Evolutionary conservation across 2,797 vertebrate genomes (phyloP), one percentile per base, ranked within the genome.

Genomic region (Takifugu ocellatus): DNA sequence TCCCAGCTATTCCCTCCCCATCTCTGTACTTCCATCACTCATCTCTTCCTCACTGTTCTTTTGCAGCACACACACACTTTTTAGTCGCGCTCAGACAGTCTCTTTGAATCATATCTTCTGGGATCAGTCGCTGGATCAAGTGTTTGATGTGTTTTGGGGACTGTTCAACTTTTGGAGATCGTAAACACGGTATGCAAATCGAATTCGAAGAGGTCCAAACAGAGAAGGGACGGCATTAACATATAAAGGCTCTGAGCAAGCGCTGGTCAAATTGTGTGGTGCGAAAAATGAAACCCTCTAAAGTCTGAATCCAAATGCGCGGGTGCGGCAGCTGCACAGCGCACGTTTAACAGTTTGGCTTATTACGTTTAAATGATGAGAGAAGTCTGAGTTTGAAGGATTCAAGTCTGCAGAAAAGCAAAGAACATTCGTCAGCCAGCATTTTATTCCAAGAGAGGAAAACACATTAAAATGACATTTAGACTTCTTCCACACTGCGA

Each of bases 21-120:
- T 53, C 43, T 17, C 17, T 63, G 45, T 51, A 60, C 69, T 61
- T 65, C 44, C 49, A 43, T 56, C 64, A 47, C 27, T 72, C 47
- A 53, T 21, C 1, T 25, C 51, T 16, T 21, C 17, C 25, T 66
- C 63, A 66, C 72, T 59, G 52, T 58, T 55, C 33, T 48, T 15
- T 49, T 27, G 16, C n/a, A 4, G 36, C 21, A 53, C 2, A 17
- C 52, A 53, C n/a, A 39, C 29, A 25, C 54, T 54, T 46, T 10
- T 51, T 45, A 56, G 69, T 64, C 16, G 42, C 31, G 21, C 31
- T 56, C 42, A 25, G 27, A 26, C 57, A 61, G 61, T 51, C 44
- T 53, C 36, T 49, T 43, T 70, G 17, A 61, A 27, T 55, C 42
- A 55, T 49, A 65, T 66, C 31, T 60, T 14, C 25, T 56, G 25